These are phyloP conservation scores for Alethe diademata DNA, from an alignment of 2,113 vertebrate species.

Conservation along the genomic window DNA sequence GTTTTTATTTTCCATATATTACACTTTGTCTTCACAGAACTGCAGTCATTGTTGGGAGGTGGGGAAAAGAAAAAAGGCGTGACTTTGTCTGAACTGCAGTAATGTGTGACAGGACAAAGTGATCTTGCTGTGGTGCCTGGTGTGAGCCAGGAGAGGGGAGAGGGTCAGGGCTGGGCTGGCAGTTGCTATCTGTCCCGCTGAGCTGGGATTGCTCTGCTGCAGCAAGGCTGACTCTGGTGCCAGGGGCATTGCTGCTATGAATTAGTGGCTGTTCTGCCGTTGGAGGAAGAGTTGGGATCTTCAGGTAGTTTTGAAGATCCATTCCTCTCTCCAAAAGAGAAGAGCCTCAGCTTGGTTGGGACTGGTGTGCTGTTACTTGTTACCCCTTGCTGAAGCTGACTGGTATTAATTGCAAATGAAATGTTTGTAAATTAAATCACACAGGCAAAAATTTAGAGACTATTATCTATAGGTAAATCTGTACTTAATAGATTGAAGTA, in stretches of 20 bases:
- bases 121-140: background rate
- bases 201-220: background rate
- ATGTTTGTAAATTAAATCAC: background rate
- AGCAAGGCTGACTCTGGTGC: rapidly evolving
- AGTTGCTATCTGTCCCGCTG: background rate
- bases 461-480: background rate
- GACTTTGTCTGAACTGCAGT: background rate
- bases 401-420: background rate
- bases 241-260: rapidly evolving
- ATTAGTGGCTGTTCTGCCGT: rapidly evolving
- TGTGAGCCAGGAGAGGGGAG: background rate
- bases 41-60: background rate
- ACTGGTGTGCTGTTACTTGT: background rate
- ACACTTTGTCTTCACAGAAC: background rate
- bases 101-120: background rate
- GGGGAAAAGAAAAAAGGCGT: no score
- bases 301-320: background rate
- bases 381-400: background rate
- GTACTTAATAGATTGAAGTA: background rate
- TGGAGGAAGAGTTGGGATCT: background rate
- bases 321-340: background rate
- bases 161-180: background rate
- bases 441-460: background rate
- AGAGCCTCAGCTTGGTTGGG: background rate
- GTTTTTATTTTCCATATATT: background rate